Evolutionary conservation across 2,113 vertebrate genomes (phyloP).

Genomic region (Catagonus wagneri): DNA sequence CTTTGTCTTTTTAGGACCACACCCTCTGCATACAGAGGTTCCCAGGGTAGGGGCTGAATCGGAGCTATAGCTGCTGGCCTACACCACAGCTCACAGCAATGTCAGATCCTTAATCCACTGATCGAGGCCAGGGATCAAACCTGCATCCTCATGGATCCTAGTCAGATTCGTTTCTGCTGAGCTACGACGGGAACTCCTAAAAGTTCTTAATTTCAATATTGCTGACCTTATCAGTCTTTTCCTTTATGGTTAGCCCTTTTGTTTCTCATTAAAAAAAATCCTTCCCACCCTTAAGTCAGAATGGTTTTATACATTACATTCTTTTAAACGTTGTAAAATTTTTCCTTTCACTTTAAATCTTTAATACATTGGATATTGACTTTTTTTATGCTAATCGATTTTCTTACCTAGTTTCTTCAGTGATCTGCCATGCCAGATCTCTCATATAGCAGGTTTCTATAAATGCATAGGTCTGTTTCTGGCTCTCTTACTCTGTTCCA

Average conservation of each 20-base stretch:
- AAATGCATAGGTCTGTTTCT: neutral
- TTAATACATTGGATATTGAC: neutral
- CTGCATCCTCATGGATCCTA: too few relatives aligned
- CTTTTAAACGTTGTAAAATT: neutral
- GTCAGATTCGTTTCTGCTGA: too few relatives aligned
- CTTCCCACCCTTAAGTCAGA: constrained; percentile 10
- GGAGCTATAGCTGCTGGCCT: too few relatives aligned
- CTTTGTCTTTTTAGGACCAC: too few relatives aligned
- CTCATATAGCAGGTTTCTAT: neutral
- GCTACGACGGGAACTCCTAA: neutral
- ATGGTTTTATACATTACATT: neutral
- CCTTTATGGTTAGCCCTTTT: constrained; percentile 1
- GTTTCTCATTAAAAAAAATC: constrained; percentile 43
- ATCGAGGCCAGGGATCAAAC: too few relatives aligned
- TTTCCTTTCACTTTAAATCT: constrained; percentile 19
- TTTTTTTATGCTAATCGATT: neutral
- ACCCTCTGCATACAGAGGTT: too few relatives aligned
- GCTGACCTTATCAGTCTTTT: neutral
- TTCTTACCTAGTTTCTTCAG: neutral
- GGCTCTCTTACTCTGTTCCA: neutral
- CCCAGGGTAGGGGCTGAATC: too few relatives aligned
- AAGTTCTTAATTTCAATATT: constrained; percentile 47
- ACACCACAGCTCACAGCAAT: too few relatives aligned
- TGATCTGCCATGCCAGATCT: neutral
- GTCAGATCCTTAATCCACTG: too few relatives aligned